Evolutionary conservation across 1,140 invertebrate genomes (phyloP).

Genomic region (Magallana angulata): DNA sequence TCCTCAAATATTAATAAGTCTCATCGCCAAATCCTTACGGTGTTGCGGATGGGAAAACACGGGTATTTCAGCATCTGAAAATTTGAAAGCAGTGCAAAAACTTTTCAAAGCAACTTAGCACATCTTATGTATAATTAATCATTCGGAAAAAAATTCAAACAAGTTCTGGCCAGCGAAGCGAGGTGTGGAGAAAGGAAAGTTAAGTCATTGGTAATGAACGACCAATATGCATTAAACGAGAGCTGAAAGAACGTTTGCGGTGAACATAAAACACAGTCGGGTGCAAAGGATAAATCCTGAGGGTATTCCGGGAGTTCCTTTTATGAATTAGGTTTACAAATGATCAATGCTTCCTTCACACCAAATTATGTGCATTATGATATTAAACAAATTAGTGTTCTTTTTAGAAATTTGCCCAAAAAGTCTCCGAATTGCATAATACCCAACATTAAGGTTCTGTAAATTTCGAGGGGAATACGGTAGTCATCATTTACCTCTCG

Average conservation of each 20-base stretch:
- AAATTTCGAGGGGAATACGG: too few species aligned
- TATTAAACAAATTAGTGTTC: too few species aligned
- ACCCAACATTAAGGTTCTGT: too few species aligned
- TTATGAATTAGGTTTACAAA: neutral
- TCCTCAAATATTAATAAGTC: constrained; percentile 29
- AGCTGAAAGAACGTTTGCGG: neutral
- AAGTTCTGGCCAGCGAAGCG: constrained; percentile 12
- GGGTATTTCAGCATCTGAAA: neutral
- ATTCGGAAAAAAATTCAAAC: neutral
- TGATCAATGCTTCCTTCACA: neutral
- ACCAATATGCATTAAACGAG: constrained; percentile 23
- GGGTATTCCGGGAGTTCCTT: neutral
- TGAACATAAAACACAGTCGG: neutral
- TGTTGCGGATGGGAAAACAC: constrained; percentile 15
- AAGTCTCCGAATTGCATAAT: too few species aligned
- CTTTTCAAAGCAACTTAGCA: constrained; percentile 22
- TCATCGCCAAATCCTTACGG: constrained; percentile 1
- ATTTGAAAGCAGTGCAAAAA: constrained; percentile 27
- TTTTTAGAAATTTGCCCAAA: too few species aligned
- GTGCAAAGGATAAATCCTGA: neutral
- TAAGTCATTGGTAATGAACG: constrained; percentile 18
- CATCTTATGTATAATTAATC: constrained; percentile 34
- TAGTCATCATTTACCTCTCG: too few species aligned
- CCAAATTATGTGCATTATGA: too few species aligned
- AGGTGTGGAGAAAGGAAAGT: neutral